Percentiles rank a stretch among this genome's conserved stretches.
Evolutionary conservation across 2,113 vertebrate species (phyloP).

Genomic region (Chaetops frenatus): DNA sequence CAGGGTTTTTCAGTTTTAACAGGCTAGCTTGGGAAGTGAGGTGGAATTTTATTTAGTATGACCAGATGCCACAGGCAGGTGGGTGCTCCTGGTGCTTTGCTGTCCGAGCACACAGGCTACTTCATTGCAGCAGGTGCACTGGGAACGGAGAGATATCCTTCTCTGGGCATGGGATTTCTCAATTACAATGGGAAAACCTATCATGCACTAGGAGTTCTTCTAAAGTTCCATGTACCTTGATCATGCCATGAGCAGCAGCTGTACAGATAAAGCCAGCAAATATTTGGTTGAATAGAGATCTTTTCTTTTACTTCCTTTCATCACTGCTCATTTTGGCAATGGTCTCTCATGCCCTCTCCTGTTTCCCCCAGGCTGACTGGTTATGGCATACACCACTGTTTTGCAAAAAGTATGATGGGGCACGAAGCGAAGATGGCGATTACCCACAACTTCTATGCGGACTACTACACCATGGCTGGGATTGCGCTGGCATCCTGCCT

Average conservation of each 20-base stretch:
- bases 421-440: slow-evolving; percentile 81
- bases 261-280: not conserved
- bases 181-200: not conserved
- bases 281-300: not conserved
- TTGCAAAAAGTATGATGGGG: slow-evolving; percentile 92
- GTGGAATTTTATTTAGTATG: not conserved
- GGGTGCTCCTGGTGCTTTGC: not conserved
- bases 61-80: not conserved
- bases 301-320: not conserved
- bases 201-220: accelerated
- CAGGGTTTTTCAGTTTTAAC: not conserved
- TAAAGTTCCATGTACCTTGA: accelerated
- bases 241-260: not conserved
- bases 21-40: not conserved
- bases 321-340: not conserved
- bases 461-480: slow-evolving; percentile 92
- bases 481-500: slow-evolving; percentile 89
- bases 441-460: slow-evolving; percentile 88
- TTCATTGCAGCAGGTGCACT: accelerated
- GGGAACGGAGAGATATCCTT: not conserved
- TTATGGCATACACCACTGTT: slow-evolving; percentile 96
- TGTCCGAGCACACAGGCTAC: not conserved
- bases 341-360: not conserved
- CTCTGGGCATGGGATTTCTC: not conserved
- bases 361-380: slow-evolving; percentile 81